Percentiles rank a stretch among this genome's conserved stretches.
Conservation (phyloP, 2,888 invertebrate genomes). For the Arctia plantaginis region DNA sequence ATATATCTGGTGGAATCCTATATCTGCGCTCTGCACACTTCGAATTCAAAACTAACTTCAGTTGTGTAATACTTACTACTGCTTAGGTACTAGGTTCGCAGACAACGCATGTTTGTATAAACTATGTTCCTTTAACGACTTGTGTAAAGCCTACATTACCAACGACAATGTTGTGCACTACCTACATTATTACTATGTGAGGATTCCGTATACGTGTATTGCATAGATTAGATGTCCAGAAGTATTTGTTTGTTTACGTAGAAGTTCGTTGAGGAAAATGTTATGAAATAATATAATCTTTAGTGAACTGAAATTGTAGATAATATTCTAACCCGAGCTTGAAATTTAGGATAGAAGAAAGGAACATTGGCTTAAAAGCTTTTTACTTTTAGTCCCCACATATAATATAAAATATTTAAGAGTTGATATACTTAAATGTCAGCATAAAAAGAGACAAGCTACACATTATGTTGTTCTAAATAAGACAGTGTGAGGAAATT, state of each 20-base stretch:
- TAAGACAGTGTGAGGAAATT: background rate
- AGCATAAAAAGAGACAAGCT: background rate
- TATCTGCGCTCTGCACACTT: constrained; percentile 37
- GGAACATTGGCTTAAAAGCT: background rate
- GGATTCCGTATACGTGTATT: constrained; percentile 29
- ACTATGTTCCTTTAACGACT: constrained; percentile 56
- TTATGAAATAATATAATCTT: background rate
- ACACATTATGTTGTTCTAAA: background rate
- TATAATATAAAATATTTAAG: background rate
- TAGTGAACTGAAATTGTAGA: background rate
- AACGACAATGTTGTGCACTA: constrained; percentile 33
- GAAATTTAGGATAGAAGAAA: background rate
- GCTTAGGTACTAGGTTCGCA: constrained; percentile 42
- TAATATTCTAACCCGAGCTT: background rate
- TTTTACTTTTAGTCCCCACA: background rate
- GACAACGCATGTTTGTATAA: constrained; percentile 58
- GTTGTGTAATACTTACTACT: constrained; percentile 52
- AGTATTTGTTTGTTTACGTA: constrained; percentile 12
- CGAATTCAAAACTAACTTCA: constrained; percentile 61
- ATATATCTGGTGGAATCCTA: constrained; percentile 12
- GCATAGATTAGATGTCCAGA: constrained; percentile 24
- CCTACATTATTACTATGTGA: constrained; percentile 27
- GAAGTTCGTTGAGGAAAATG: background rate
- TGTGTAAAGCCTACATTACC: constrained; percentile 39
- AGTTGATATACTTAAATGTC: background rate